Percentiles rank a stretch among this genome's conserved stretches.
Evolutionary conservation across 2,888 invertebrate species (phyloP).

Genomic region (Leucoptera coffeella): DNA sequence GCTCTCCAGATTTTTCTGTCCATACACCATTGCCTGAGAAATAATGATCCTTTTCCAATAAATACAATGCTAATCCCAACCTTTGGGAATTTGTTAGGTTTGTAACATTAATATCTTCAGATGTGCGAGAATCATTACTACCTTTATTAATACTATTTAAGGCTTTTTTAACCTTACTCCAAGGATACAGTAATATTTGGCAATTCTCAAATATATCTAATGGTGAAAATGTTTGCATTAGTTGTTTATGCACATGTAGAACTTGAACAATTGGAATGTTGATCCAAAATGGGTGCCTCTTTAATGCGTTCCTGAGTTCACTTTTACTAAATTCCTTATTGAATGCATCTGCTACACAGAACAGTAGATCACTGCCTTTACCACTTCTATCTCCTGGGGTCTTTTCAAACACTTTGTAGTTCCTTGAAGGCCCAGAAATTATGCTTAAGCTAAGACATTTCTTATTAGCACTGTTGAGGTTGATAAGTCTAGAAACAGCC

Average conservation of each 20-base stretch:
- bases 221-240: slow-evolving; percentile 17
- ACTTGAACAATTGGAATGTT: slow-evolving; percentile 35
- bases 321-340: slow-evolving; percentile 16
- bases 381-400: slow-evolving; percentile 35
- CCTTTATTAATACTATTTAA: slow-evolving; percentile 11
- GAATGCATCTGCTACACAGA: slow-evolving; percentile 24
- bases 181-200: slow-evolving; percentile 34
- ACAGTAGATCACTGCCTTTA: slow-evolving; percentile 35
- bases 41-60: slow-evolving; percentile 37
- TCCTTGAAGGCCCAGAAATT: slow-evolving; percentile 28
- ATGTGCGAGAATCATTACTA: slow-evolving; percentile 5
- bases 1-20: slow-evolving; percentile 32
- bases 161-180: slow-evolving; percentile 25
- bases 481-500: slow-evolving; percentile 21
- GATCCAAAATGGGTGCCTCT: slow-evolving; percentile 38
- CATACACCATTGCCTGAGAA: slow-evolving; percentile 45
- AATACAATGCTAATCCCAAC: slow-evolving; percentile 31
- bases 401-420: slow-evolving; percentile 33
- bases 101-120: slow-evolving; percentile 17
- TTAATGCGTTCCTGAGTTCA: slow-evolving; percentile 18
- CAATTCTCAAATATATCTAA: slow-evolving; percentile 37
- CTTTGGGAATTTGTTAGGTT: slow-evolving; percentile 23
- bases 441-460: slow-evolving; percentile 37
- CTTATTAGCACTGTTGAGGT: slow-evolving; percentile 24
- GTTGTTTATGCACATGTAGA: slow-evolving; percentile 22